Percentiles rank a stretch among this genome's conserved stretches.
Evolutionary conservation across 1,140 invertebrate species (phyloP).

Genomic region (Atta colombica): DNA sequence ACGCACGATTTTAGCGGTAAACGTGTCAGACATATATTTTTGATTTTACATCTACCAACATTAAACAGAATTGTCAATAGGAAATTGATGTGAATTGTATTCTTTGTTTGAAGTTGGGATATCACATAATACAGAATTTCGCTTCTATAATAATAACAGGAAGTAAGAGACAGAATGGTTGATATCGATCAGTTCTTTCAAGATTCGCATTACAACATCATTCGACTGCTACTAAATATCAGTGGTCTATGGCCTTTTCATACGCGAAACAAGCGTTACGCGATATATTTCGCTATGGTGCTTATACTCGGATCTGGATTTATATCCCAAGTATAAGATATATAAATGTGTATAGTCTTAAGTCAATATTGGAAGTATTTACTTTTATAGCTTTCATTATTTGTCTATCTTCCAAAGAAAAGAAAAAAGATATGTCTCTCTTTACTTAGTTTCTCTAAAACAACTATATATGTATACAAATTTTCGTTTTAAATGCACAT

Average conservation of each 20-base stretch:
- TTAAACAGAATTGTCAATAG: constrained; percentile 42
- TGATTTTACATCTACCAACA: neutral
- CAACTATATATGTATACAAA: neutral
- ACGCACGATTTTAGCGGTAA: too few relatives aligned
- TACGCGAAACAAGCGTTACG: neutral
- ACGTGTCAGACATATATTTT: neutral
- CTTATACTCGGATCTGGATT: neutral
- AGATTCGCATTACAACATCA: neutral
- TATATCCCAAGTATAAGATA: neutral
- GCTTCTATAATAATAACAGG: neutral
- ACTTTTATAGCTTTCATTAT: too few relatives aligned
- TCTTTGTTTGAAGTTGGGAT: neutral
- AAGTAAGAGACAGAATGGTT: neutral
- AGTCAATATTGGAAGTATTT: neutral
- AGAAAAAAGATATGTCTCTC: neutral
- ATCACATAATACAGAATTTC: neutral
- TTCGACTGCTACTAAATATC: neutral
- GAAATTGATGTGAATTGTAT: neutral
- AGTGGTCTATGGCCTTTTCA: constrained; percentile 25
- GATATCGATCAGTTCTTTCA: constrained; percentile 12
- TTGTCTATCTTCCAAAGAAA: neutral
- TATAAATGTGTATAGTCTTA: neutral
- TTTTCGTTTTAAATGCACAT: neutral
- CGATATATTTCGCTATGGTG: neutral
- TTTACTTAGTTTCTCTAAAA: neutral